Percentiles rank a stretch among this genome's conserved stretches.
Evolutionary conservation across 1,140 invertebrate species (phyloP).

Genomic region (Asbolus verrucosus): DNA sequence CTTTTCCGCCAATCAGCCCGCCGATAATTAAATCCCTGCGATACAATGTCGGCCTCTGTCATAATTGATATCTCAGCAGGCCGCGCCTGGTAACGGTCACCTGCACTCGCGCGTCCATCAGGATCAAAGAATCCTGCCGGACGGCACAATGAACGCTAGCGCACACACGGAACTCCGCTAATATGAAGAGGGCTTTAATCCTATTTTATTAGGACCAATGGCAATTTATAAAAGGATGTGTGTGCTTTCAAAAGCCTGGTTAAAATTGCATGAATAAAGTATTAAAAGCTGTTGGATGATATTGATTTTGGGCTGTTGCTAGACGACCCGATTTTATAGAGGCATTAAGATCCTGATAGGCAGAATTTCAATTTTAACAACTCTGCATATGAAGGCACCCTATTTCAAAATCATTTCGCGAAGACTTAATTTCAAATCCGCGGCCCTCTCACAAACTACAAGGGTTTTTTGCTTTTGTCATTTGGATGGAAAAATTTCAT

Average conservation of each 20-base stretch:
- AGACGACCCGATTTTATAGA: constrained; percentile 2
- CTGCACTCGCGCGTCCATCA: constrained; percentile 38
- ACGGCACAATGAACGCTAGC: constrained; percentile 11
- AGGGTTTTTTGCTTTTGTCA: no score
- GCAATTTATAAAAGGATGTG: constrained; percentile 44
- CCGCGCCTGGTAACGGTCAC: constrained; percentile 33
- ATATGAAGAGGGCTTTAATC: constrained; percentile 42
- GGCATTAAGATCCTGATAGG: constrained; percentile 11
- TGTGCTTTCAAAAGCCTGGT: constrained; percentile 41
- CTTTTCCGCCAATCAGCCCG: constrained; percentile 41
- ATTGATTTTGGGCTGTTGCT: constrained; percentile 36
- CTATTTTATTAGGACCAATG: constrained; percentile 45
- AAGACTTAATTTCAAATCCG: no score
- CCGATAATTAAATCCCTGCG: constrained; percentile 43
- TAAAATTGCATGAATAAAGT: constrained; percentile 47
- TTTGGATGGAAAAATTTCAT: no score
- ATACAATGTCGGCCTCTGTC: constrained; percentile 30
- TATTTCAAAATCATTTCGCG: no score
- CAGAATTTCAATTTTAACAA: constrained; percentile 17
- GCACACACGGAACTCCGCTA: constrained; percentile 7
- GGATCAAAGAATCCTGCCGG: constrained; percentile 40
- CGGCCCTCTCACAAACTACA: no score
- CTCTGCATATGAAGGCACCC: no score
- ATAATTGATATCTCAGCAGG: constrained; percentile 45
- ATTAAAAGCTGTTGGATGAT: constrained; percentile 42